Evolutionary conservation across 2,888 invertebrate genomes (phyloP).

Genomic region (Apeira syringaria): DNA sequence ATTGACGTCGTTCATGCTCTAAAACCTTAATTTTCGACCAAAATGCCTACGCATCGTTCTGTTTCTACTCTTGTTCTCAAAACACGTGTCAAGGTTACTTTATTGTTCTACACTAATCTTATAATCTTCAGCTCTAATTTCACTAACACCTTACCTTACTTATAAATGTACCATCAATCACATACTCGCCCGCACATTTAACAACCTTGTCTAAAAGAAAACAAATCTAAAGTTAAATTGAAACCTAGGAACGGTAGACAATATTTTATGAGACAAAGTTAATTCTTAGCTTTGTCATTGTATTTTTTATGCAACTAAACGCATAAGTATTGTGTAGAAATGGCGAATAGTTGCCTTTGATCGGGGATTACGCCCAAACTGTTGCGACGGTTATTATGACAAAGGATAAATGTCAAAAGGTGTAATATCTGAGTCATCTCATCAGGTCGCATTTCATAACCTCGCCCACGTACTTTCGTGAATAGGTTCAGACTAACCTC

Average conservation of each 20-base stretch:
- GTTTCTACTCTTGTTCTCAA: slow-evolving; percentile 5
- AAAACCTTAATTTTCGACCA: slow-evolving; percentile 3
- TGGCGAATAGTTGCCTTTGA: not conserved
- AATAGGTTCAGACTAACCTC: slow-evolving; percentile 30
- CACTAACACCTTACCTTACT: slow-evolving; percentile 21
- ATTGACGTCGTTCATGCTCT: no score
- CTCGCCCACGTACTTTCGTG: slow-evolving; percentile 32
- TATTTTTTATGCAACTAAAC: not conserved
- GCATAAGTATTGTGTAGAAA: not conserved
- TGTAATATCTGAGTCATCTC: slow-evolving; percentile 33
- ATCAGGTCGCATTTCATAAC: slow-evolving; percentile 37
- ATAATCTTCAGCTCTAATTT: slow-evolving; percentile 22
- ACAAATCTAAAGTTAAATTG: not conserved
- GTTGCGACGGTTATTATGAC: slow-evolving; percentile 1
- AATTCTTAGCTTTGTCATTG: not conserved
- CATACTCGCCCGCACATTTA: not conserved
- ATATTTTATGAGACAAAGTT: not conserved
- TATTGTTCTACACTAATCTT: slow-evolving; percentile 20
- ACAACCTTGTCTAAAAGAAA: slow-evolving; percentile 5
- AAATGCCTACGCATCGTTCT: slow-evolving; percentile 17
- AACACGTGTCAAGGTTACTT: slow-evolving; percentile 17
- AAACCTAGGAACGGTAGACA: not conserved
- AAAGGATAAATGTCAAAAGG: slow-evolving; percentile 1
- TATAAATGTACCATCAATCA: slow-evolving; percentile 16
- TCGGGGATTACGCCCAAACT: not conserved